Evolutionary conservation across 2,113 vertebrate genomes (phyloP).

Genomic region (Otis tarda): DNA sequence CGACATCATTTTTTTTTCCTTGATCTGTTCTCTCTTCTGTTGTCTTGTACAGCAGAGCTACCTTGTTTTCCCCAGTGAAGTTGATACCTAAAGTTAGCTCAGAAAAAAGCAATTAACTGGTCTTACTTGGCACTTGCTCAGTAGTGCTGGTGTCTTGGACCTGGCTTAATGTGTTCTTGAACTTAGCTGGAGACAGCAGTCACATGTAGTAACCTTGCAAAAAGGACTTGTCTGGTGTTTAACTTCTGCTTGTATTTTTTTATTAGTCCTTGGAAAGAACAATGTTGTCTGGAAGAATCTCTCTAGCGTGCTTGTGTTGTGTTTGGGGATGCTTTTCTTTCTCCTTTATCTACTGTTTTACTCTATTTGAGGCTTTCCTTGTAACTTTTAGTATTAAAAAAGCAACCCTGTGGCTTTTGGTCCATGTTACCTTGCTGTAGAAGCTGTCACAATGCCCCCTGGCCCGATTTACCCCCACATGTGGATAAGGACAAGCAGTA

Average conservation of each 20-base stretch:
- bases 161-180: neutral
- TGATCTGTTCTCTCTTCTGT: neutral
- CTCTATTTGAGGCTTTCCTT: neutral
- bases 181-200: neutral
- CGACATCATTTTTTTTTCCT: accelerated
- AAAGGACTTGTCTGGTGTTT: neutral
- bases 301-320: neutral
- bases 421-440: neutral
- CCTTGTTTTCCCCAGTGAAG: neutral
- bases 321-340: neutral
- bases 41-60: neutral
- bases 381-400: neutral
- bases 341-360: neutral
- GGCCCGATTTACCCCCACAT: too few species aligned
- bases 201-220: neutral
- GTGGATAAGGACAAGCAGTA: neutral
- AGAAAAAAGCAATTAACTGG: neutral
- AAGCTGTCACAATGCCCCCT: neutral
- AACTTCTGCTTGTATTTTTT: neutral
- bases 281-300: neutral
- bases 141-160: neutral
- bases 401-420: neutral
- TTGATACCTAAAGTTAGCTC: neutral
- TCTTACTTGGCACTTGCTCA: neutral
- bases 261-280: neutral